Conservation (phyloP, 2,888 invertebrate species). For the Heliconius charithonia region DNA sequence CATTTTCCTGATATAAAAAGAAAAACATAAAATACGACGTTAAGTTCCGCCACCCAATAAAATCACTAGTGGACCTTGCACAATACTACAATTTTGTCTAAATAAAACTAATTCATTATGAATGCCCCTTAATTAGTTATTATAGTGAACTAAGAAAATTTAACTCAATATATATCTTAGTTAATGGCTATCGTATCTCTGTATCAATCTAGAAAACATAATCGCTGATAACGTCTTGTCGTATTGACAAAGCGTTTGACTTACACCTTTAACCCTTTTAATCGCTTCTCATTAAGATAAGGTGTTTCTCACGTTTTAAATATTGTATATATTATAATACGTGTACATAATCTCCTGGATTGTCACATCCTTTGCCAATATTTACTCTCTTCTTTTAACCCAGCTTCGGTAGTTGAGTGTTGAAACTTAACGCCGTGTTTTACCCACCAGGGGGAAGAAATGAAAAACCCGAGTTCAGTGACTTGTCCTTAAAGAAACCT, state of each 20-base stretch:
- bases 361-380: too few relatives aligned
- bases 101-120: not conserved
- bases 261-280: slow-evolving; percentile 32
- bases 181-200: slow-evolving; percentile 8
- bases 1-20: too few relatives aligned
- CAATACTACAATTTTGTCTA: not conserved
- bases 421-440: too few relatives aligned
- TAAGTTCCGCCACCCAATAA: not conserved
- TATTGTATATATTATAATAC: slow-evolving; percentile 1
- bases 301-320: slow-evolving; percentile 3
- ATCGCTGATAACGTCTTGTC: slow-evolving; percentile 19
- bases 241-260: slow-evolving; percentile 35
- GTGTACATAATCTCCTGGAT: too few relatives aligned
- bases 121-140: not conserved
- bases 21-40: not conserved
- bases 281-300: slow-evolving; percentile 38
- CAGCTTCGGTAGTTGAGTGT: too few relatives aligned
- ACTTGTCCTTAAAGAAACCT: not conserved
- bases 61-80: not conserved
- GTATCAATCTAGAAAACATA: slow-evolving; percentile 23
- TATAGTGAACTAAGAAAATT: not conserved
- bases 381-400: too few relatives aligned
- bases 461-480: not conserved
- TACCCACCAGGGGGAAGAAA: not conserved
- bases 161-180: not conserved